phyloP scores from a whole-genome alignment of 2,113 vertebrate genomes.

The Ranitomeya variabilis region DNA sequence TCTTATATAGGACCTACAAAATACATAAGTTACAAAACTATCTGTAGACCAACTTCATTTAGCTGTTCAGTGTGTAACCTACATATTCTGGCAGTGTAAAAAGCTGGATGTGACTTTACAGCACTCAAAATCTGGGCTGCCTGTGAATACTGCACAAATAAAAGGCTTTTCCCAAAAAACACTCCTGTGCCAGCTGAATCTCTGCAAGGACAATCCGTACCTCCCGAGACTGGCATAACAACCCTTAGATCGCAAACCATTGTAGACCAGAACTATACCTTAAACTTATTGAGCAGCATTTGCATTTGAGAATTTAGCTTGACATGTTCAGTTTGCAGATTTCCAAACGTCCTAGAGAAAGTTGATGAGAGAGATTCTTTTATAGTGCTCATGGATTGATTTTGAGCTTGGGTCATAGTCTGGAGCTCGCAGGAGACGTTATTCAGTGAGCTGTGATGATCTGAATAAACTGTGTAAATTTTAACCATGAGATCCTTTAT shows the following conservation, averaged over 20 bases:
- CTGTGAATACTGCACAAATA: too few species aligned
- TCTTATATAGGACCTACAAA: slow-evolving; percentile 64
- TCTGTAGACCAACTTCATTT: too few species aligned
- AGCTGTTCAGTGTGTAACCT: too few species aligned
- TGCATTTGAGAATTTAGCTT: slow-evolving; percentile 65
- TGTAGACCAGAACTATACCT: slow-evolving; percentile 65
- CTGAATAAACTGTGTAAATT: slow-evolving; percentile 60
- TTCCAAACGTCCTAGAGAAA: slow-evolving; percentile 64
- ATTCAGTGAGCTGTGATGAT: slow-evolving; percentile 61
- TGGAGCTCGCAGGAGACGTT: slow-evolving; percentile 64
- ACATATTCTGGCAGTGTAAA: too few species aligned
- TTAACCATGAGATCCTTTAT: slow-evolving; percentile 70
- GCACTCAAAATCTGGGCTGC: too few species aligned
- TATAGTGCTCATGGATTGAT: slow-evolving; percentile 58
- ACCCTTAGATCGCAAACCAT: background rate
- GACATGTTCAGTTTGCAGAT: slow-evolving; percentile 64
- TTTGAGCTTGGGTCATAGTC: slow-evolving; percentile 64
- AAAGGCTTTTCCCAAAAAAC: background rate
- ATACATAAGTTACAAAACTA: background rate
- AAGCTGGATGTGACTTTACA: too few species aligned
- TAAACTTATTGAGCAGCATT: slow-evolving; percentile 68
- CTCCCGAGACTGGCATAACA: background rate
- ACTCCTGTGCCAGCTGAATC: background rate
- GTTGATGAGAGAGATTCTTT: slow-evolving; percentile 61
- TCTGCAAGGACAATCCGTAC: background rate